Base-by-base conservation (phyloP, 2,113 vertebrate genomes). In the Aspiorhynchus laticeps region DNA sequence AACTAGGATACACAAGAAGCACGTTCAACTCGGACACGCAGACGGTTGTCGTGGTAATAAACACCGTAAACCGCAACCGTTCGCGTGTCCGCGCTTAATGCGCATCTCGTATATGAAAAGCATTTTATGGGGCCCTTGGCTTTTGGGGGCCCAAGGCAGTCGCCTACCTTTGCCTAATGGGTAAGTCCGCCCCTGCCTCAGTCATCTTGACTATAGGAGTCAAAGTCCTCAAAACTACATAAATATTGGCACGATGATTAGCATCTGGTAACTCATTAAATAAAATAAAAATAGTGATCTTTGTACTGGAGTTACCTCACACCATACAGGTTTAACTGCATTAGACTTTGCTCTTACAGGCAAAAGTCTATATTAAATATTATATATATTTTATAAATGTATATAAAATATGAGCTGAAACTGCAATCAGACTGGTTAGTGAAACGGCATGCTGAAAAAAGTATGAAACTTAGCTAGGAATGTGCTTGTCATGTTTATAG, bases 271-370 rank as follows among this genome's bases (percentile, higher is more conserved):
- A 48, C 17, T 69, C 0, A 69, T 51, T 36, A 31, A 69, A 24
- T 81, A 12, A 65, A 26, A 43, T 19, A 46, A 75, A 46, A 17
- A 10, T 17, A 48, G 17, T 83, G 63, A 71, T 53, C 81, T 71
- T 48, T 71, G 81, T 36, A 36, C 63, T 71, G 63, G 26, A 71
- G 33, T 51, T 33, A 14, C n/a, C 15, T 81, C 80, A 41, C 80
- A 48, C 41, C 33, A 14, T 31, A 41, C 69, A 36, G 21, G 28
- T 80, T 28, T 15, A 24, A 0, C 15, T 21, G 9, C 14, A 48
- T 10, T 48, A 7, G 43, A 81, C 87, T 74, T 86, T 69, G 71
- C 48, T 26, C 36, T 81, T n/a, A 21, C 15, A 76, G 36, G 24
- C 10, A 80, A 38, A 53, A 26, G 33, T 61, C 53, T 51, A 51